phyloP scores from a whole-genome alignment of 2,797 vertebrate species.

The Squalus acanthias region DNA sequence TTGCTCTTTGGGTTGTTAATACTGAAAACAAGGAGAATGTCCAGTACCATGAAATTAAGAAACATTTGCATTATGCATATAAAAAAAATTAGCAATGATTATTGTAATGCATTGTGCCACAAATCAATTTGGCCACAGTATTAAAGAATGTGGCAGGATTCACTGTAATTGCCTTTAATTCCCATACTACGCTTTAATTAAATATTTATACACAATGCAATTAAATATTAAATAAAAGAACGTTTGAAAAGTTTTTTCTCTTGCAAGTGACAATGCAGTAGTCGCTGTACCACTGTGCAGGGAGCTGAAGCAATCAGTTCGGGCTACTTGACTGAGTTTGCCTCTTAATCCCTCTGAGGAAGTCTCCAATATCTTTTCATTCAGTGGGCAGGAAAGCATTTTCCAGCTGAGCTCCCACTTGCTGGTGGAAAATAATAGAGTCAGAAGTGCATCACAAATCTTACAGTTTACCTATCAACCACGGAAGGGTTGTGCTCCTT shows the following conservation, averaged over 20 bases:
- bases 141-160: not conserved
- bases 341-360: not conserved
- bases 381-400: not conserved
- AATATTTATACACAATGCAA: not conserved
- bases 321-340: not conserved
- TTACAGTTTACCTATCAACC: not conserved
- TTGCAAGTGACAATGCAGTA: not conserved
- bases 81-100: not conserved
- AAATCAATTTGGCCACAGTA: not conserved
- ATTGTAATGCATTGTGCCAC: not conserved
- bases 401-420: constrained; percentile 16
- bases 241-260: not conserved
- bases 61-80: not conserved
- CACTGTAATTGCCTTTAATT: constrained; percentile 7
- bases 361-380: not conserved
- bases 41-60: not conserved
- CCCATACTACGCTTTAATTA: not conserved
- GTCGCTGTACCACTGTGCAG: not conserved
- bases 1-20: not conserved
- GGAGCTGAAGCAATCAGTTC: not conserved
- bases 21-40: not conserved
- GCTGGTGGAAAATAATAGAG: not conserved
- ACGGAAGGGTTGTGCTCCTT: not conserved
- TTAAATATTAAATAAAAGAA: constrained; percentile 11
- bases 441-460: not conserved